Percentiles rank a stretch among this genome's conserved stretches.
phyloP scores from a whole-genome alignment of 2,113 vertebrate genomes.

The Mobula birostris region DNA sequence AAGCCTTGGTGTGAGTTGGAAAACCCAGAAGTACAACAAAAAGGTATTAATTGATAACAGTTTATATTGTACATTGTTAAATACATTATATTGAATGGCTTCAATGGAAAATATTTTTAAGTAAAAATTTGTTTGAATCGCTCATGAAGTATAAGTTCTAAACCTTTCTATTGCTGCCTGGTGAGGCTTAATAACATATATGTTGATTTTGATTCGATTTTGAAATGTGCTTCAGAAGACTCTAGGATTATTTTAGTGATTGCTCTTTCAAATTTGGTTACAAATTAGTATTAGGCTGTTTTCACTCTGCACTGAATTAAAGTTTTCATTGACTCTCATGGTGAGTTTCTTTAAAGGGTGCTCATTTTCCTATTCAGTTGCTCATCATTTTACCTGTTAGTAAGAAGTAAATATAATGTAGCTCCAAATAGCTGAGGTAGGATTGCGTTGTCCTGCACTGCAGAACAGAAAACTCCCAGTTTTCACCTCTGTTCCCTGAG shows the following conservation, averaged over 20 bases:
- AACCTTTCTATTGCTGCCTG: not conserved
- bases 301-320: not conserved
- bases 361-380: not conserved
- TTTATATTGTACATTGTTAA: not conserved
- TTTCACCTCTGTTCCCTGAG: not conserved
- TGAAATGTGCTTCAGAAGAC: not conserved
- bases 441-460: not conserved
- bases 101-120: not conserved
- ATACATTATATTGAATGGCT: not conserved
- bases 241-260: not conserved
- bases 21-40: conserved; percentile 62
- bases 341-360: not conserved
- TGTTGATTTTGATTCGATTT: not conserved
- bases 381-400: not conserved
- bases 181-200: not conserved
- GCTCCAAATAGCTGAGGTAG: not conserved
- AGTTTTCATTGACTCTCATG: not conserved
- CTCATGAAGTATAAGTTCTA: not conserved
- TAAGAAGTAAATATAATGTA: not conserved
- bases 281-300: not conserved
- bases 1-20: conserved; percentile 69
- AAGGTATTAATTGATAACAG: conserved; percentile 53
- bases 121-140: not conserved
- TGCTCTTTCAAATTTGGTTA: not conserved
- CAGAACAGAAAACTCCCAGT: not conserved